Base-by-base conservation (phyloP, 2,113 vertebrate species). In the Lucifuga dentata region DNA sequence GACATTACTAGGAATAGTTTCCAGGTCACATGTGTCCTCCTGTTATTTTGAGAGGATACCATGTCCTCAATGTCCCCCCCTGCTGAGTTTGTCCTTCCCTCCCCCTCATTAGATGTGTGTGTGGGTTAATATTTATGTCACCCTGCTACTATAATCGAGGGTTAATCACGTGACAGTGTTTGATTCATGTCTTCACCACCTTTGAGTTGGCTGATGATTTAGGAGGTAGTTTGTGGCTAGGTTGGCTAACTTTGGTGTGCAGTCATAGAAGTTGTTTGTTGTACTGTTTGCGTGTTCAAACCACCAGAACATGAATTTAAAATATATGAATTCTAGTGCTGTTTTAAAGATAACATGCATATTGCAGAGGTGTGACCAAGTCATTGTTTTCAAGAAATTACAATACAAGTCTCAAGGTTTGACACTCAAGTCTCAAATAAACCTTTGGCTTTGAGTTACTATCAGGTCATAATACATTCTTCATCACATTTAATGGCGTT, bases 1-100 rank as follows among this genome's bases (percentile, higher is more conserved):
- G 78, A 76, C 79, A 89, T 89, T 88, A 86, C 86, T 75, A 73
- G 53, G 50, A 88, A 91, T 91, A 86, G 80, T 89, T 91, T 90
- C 90, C 90, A 90, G 79, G 83, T 86, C 80, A 73, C 60, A 82
- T 60, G 73, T 52, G 44, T 65, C 62, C 41, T 66, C 49, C 19
- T 43, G 73, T 75, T 87, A 88, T 85, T 87, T 81, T 83, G 16
- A 85, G 83, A 66, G 35, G 67, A 74, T 39, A 51, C 51, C 35
- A 55, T 59, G 38, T 41, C 39, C 17, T 45, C 64, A 71, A 88
- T 80, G 70, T 62, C 32, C 32, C 43, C 19, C 65, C 29, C 32
- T 15, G 29, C 45, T 13, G 26, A 44, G 50, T 73, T 57, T 63
- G 65, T 43, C 74, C 52, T 66, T 70, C n/a, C n/a, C n/a, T 53